Evolutionary conservation across 2,888 invertebrate genomes (phyloP), one percentile per base, ranked within the genome.

Genomic region (Hymenopus coronatus): DNA sequence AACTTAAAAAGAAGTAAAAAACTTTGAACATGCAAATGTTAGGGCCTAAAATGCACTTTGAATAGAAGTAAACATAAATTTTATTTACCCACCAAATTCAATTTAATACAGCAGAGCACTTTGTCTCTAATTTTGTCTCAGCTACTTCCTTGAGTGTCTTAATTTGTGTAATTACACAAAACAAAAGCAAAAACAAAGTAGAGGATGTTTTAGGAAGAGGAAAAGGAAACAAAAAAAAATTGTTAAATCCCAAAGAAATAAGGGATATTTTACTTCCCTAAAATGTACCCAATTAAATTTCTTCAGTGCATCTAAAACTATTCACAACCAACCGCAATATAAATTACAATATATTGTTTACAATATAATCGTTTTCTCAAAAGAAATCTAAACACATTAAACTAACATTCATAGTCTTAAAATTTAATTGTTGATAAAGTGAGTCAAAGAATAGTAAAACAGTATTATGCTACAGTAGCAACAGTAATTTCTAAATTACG

Each of bases 1-100:
- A 89, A 89, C 89, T 89, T 89, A 33, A 87, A 25, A 70, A 87
- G 87, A 84, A 40, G 40, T 40, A 85, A 89, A 86, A 89, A 88
- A 28, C 89, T 89, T 88, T 87, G 89, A 89, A 40, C 84, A 89
- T 84, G 84, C 87, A 89, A 89, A 89, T 89, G 87, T 87, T 85
- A 85, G 40, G 85, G n/a, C 40, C 27, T 27, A 20, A 25, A 27
- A 46, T 54, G 85, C 85, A 85, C 54, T 54, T n/a, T 85, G 33
- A 46, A 85, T 54, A 85, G 85, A 85, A 85, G 89, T 89, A 89
- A 89, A 88, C 88, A 89, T 85, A 85, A 25, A 82, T 89, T 84
- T 89, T 89, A 89, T 89, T 88, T 89, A 83, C 88, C 87, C 40
- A 89, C 84, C 46, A 46, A 85, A 46, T 85, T 46, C 54, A 27